Evolutionary conservation across 2,888 invertebrate species (phyloP), one percentile per base, ranked within the genome.

Genomic region (Torymus auratus): DNA sequence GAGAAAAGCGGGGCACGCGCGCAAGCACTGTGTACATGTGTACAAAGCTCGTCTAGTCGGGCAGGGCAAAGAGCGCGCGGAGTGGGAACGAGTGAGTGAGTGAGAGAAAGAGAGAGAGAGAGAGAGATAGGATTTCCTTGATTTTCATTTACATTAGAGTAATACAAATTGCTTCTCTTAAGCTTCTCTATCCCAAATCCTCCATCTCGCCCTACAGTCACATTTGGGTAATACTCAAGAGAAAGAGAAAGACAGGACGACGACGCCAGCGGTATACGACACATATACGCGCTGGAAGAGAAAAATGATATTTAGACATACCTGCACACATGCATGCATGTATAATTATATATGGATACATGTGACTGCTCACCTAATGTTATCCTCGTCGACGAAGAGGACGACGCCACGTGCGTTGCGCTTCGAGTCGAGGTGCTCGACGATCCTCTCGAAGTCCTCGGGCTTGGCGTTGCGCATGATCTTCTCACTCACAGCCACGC

Each of bases 351-450:
- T 41, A 41, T 41, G 5, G 5, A 7, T 41, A 41, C 7, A 41
- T 41, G 7, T 10, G 41, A 41, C 41, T 41, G 41, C 41, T 82
- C 86, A 93, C 93, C 93, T 92, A 75, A 92, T 93, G 89, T 95
- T 95, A 88, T 95, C 95, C 89, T 95, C 95, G 87, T 95, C 94
- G 28, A 95, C 94, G 88, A 95, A 95, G 89, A 95, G 92, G 23
- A 95, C 93, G 52, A 95, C 94, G 11, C 93, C 94, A 69, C 93
- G 90, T 56, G 95, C 95, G 85, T 93, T 93, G 70, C 92, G 91
- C 84, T 93, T 93, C n/a, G 91, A 88, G 58, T 91, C 88, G 10
- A 95, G 91, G 67, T 92, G 91, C 61, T 92, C 92, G 72, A 95
- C 92, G 74, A 94, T 93, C 60, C 92, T 90, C 84, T 93, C 93